phyloP scores from a whole-genome alignment of 2,888 invertebrate genomes.

The Chymomyza amoena region DNA sequence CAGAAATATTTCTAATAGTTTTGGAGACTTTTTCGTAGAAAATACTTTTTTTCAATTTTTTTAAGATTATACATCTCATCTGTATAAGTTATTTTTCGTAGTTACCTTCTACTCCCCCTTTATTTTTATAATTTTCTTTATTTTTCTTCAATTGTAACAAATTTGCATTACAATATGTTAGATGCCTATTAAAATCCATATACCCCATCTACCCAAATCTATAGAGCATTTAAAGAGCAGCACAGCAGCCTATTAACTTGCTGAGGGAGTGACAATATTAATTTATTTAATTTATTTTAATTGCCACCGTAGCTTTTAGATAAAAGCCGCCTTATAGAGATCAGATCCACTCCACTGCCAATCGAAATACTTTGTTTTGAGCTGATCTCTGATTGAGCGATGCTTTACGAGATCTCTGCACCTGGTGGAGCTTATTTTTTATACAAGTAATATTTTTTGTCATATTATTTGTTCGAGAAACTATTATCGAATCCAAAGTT shows the following conservation, averaged over 20 bases:
- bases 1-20: too few species aligned
- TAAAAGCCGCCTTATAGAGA: slow-evolving; percentile 49
- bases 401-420: slow-evolving; percentile 49
- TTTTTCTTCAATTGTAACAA: too few species aligned
- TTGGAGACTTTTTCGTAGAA: too few species aligned
- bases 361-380: neutral
- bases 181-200: neutral
- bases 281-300: slow-evolving; percentile 76
- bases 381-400: slow-evolving; percentile 54
- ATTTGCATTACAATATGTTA: too few species aligned
- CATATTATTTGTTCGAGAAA: slow-evolving; percentile 17
- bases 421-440: slow-evolving; percentile 22
- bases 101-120: too few species aligned
- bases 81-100: too few species aligned
- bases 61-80: too few species aligned
- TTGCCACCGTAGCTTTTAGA: slow-evolving; percentile 54
- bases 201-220: slow-evolving; percentile 42
- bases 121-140: too few species aligned
- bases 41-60: too few species aligned
- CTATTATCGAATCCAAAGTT: slow-evolving; percentile 45
- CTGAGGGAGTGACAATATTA: slow-evolving; percentile 72
- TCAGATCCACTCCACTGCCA: neutral
- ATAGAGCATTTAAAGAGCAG: slow-evolving; percentile 15
- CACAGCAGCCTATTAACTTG: slow-evolving; percentile 2
- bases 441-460: slow-evolving; percentile 31